Evolutionary conservation across 2,113 vertebrate genomes (phyloP).

Genomic region (Trinectes maculatus): DNA sequence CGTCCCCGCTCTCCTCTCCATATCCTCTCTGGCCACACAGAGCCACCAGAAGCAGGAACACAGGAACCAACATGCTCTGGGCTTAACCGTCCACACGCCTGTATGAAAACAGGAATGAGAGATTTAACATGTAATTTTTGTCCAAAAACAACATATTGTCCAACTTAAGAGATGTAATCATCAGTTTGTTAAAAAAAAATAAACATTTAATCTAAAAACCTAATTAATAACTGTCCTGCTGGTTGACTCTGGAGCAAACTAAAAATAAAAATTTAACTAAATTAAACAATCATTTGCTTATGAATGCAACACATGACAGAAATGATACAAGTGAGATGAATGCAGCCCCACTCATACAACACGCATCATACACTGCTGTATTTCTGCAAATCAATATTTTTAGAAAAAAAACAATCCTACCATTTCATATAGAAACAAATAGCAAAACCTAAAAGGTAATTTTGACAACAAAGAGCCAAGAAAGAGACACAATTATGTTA

Average conservation of each 20-base stretch:
- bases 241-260: no score
- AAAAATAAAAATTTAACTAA: background rate
- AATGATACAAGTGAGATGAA: background rate
- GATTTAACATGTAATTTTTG: background rate
- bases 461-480: background rate
- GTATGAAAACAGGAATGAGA: constrained; percentile 28
- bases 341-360: background rate
- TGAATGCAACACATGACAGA: background rate
- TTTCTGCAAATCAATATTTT: no score
- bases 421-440: background rate
- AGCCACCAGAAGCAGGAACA: constrained; percentile 73
- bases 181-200: no score
- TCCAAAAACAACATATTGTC: no score
- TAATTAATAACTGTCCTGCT: no score
- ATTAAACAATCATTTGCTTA: background rate
- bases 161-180: no score
- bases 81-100: constrained; percentile 54
- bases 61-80: constrained; percentile 77
- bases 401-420: background rate
- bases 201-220: no score
- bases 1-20: constrained; percentile 36
- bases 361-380: no score
- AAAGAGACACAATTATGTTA: background rate
- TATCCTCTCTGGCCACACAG: constrained; percentile 61
- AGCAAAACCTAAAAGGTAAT: background rate